phyloP scores from a whole-genome alignment of 2,113 vertebrate species.

The Macrotis lagotis region DNA sequence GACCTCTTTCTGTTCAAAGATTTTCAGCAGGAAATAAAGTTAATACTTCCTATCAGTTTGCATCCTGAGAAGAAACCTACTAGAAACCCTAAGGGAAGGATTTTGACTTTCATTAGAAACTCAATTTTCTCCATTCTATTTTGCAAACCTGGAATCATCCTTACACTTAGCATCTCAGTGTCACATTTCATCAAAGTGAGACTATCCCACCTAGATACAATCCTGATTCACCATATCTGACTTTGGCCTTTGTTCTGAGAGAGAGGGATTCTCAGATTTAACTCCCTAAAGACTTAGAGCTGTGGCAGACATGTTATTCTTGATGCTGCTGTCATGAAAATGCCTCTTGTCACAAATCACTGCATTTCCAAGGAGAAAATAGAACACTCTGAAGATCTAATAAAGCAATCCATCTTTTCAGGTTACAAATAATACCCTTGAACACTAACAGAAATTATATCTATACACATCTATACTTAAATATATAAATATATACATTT shows the following conservation, averaged over 20 bases:
- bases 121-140: conserved; percentile 62
- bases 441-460: background rate
- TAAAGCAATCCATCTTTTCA: conserved; percentile 13
- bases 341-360: conserved; percentile 58
- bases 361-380: conserved; percentile 34
- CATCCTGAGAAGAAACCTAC: conserved; percentile 64
- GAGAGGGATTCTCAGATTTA: conserved; percentile 59
- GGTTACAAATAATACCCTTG: background rate
- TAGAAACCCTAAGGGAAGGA: conserved; percentile 63
- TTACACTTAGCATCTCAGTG: background rate
- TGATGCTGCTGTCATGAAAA: background rate
- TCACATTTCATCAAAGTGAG: conserved; percentile 72
- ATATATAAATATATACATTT: background rate
- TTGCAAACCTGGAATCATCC: conserved; percentile 55
- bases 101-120: conserved; percentile 61
- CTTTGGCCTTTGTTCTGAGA: background rate
- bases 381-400: background rate
- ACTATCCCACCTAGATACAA: conserved; percentile 33
- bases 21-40: conserved; percentile 50
- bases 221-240: conserved; percentile 26
- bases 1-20: conserved; percentile 29
- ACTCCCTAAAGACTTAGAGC: conserved; percentile 48
- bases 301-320: conserved; percentile 22
- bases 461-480: background rate
- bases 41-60: conserved; percentile 64